A percentile compares a stretch with the other conserved stretches of the same genome.
phyloP scores from a whole-genome alignment of 2,797 vertebrate genomes.

The Craterocephalus amniculus region DNA sequence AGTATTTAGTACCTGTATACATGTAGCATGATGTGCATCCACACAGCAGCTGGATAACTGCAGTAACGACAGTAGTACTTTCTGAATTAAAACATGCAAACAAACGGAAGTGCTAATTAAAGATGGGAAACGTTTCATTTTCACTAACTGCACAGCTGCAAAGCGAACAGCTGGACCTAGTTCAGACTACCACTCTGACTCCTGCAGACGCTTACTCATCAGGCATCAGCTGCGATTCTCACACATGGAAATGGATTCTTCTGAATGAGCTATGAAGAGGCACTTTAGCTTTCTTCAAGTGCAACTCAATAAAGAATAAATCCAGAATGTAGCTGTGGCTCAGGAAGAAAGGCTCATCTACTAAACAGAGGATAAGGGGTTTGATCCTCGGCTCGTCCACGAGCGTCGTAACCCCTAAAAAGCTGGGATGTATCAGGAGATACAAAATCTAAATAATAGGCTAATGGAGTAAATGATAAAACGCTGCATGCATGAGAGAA shows the following conservation, averaged over 20 bases:
- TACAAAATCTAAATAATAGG: not conserved
- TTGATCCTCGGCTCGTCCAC: not conserved
- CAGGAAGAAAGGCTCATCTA: not conserved
- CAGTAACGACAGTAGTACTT: not conserved
- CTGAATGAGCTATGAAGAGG: constrained; percentile 12
- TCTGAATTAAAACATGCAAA: not conserved
- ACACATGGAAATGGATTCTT: constrained; percentile 13
- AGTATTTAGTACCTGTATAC: not conserved
- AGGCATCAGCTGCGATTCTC: constrained; percentile 16
- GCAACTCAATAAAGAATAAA: not conserved
- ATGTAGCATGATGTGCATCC: not conserved
- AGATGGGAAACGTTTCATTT: not conserved
- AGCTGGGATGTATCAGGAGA: not conserved
- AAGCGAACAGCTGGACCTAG: constrained; percentile 11
- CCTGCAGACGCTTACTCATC: not conserved
- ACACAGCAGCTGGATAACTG: not conserved
- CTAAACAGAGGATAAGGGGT: not conserved
- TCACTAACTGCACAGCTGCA: not conserved
- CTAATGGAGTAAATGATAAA: not conserved
- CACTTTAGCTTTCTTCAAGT: constrained; percentile 6
- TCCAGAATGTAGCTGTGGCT: not conserved
- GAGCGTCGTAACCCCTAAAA: not conserved
- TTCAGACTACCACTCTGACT: constrained; percentile 6
- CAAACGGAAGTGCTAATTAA: not conserved
- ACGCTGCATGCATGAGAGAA: not conserved